phyloP scores from a whole-genome alignment of 2,797 vertebrate species.

The Syndactyla subalaris region DNA sequence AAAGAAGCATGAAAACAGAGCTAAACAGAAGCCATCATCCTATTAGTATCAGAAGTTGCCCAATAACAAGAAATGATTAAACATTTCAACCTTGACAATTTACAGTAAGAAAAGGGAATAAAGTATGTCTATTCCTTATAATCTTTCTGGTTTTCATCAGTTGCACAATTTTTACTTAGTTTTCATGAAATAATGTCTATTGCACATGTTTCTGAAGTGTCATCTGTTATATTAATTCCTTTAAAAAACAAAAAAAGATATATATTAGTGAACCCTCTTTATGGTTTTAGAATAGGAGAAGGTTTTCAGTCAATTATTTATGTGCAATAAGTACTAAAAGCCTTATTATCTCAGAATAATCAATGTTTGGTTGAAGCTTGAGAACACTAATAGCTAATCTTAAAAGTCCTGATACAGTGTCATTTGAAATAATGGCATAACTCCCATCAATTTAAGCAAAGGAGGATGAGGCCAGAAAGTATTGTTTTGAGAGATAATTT shows the following conservation, averaged over 20 bases:
- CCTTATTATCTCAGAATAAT: slow-evolving; percentile 56
- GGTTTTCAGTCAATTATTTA: slow-evolving; percentile 63
- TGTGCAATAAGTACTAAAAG: slow-evolving; percentile 39
- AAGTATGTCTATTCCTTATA: neutral
- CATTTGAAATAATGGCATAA: slow-evolving; percentile 39
- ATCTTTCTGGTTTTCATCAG: neutral
- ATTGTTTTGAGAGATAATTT: neutral
- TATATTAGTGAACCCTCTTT: neutral
- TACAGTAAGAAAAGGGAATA: neutral
- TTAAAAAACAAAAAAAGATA: neutral
- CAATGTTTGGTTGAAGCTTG: slow-evolving; percentile 56
- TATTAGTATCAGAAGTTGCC: neutral
- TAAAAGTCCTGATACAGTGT: slow-evolving; percentile 32
- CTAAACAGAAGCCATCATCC: neutral
- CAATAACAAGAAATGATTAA: neutral
- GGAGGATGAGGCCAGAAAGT: neutral
- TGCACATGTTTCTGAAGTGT: neutral
- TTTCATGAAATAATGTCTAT: neutral
- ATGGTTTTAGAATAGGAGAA: neutral
- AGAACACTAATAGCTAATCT: slow-evolving; percentile 30
- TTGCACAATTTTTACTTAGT: neutral
- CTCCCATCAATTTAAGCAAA: neutral
- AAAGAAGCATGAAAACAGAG: slow-evolving; percentile 10
- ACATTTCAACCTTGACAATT: slow-evolving; percentile 17
- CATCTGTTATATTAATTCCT: neutral